Conservation (phyloP, 2,797 vertebrate genomes). For the Chaenodraco wilsoni region DNA sequence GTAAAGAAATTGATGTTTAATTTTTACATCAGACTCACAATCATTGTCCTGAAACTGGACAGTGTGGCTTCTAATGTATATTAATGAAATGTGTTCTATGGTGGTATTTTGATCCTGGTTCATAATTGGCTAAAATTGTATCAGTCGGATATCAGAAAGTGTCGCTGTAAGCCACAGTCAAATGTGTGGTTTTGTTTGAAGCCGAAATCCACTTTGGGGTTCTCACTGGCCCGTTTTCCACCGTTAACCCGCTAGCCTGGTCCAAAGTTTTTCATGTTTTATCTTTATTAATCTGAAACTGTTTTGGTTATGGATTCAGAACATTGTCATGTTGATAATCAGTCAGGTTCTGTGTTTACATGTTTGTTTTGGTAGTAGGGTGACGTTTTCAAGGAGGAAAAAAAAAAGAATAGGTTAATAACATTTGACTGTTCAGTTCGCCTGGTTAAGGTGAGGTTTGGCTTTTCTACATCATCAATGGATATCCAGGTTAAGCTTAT, state of each 20-base stretch:
- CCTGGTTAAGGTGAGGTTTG: conserved; percentile 66
- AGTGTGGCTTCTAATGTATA: conserved; percentile 69
- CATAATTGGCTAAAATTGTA: conserved; percentile 65
- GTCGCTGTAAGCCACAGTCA: conserved; percentile 52
- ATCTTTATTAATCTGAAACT: conserved; percentile 58
- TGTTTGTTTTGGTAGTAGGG: conserved; percentile 70
- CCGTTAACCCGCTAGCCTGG: conserved; percentile 73
- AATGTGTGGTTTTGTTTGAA: conserved; percentile 71
- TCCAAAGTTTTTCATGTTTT: conserved; percentile 79
- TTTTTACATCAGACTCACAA: conserved; percentile 74
- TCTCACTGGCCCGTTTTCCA: conserved; percentile 61
- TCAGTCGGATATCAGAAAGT: conserved; percentile 65
- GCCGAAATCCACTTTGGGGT: conserved; percentile 64
- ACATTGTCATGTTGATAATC: conserved; percentile 76
- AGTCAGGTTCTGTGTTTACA: conserved; percentile 85
- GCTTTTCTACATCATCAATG: conserved; percentile 73
- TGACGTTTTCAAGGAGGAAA: conserved; percentile 37
- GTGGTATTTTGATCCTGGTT: conserved; percentile 76
- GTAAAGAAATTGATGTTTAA: conserved; percentile 69
- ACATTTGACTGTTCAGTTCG: conserved; percentile 65
- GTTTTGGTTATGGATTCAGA: conserved; percentile 66
- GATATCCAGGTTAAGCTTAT: conserved; percentile 81
- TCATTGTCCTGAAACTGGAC: conserved; percentile 65
- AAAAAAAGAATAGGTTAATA: conserved; percentile 39
- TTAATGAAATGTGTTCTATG: conserved; percentile 72